Conservation (phyloP, 2,888 invertebrate species). For the Sepioteuthis lessoniana region DNA sequence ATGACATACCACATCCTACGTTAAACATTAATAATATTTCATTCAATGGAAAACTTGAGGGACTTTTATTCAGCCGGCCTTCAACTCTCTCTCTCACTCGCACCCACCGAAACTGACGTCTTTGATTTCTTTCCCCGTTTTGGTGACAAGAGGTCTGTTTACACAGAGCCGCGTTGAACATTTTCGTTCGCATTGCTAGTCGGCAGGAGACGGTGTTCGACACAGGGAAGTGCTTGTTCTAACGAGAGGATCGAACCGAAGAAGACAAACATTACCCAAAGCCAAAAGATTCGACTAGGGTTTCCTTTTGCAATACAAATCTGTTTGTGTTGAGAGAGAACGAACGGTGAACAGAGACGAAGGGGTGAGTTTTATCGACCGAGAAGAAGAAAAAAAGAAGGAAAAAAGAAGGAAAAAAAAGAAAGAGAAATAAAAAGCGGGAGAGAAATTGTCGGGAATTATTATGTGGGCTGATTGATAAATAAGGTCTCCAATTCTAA, state of each 20-base stretch:
- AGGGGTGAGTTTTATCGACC: too few species aligned
- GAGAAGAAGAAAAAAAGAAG: too few species aligned
- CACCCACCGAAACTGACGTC: neutral
- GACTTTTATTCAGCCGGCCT: neutral
- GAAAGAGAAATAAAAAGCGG: neutral
- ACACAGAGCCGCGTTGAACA: neutral
- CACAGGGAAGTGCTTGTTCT: neutral
- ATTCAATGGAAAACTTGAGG: neutral
- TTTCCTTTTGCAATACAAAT: too few species aligned
- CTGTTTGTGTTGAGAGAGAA: too few species aligned
- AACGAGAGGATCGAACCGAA: neutral
- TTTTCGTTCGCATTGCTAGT: neutral
- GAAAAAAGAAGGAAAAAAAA: too few species aligned
- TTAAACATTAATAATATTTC: neutral
- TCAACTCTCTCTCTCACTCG: neutral
- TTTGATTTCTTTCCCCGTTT: neutral
- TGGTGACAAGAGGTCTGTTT: slow-evolving; percentile 5
- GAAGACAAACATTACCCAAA: neutral
- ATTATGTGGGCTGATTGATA: too few species aligned
- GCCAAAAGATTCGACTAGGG: neutral
- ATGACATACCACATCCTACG: neutral
- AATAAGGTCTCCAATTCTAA: too few species aligned
- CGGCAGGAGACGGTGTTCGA: neutral
- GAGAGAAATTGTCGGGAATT: neutral
- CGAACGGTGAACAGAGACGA: too few species aligned